Conservation (phyloP, 1,140 invertebrate genomes). For the Drosophila hydei region DNA sequence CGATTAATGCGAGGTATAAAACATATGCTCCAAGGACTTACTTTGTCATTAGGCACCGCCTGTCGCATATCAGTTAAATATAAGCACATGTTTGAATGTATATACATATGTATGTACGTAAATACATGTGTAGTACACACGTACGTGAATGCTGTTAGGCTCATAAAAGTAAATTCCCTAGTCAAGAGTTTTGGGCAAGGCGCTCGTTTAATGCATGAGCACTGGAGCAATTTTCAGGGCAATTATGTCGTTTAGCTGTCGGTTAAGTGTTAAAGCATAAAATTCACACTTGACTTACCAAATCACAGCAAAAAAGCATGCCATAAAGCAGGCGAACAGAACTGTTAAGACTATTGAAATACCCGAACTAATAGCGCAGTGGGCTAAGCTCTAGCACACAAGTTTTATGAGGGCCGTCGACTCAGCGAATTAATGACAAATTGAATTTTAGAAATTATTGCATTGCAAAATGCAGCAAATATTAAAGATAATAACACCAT, state of each 20-base stretch:
- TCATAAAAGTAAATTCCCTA: slow-evolving; percentile 33
- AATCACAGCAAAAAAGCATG: slow-evolving; percentile 33
- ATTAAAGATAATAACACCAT: too few species aligned
- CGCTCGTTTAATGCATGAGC: slow-evolving; percentile 37
- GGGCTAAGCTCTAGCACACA: too few species aligned
- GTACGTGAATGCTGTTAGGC: neutral
- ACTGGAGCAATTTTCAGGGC: slow-evolving; percentile 43
- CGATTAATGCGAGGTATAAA: slow-evolving; percentile 6
- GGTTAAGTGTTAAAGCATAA: slow-evolving; percentile 50
- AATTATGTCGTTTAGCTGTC: slow-evolving; percentile 54
- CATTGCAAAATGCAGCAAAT: too few species aligned
- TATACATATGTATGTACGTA: neutral
- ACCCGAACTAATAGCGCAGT: slow-evolving; percentile 17
- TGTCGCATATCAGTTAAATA: slow-evolving; percentile 27
- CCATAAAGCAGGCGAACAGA: slow-evolving; percentile 18
- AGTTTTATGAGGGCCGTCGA: too few species aligned
- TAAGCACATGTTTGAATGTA: neutral
- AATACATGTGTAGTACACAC: neutral
- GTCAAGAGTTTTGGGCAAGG: neutral
- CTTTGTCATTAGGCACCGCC: slow-evolving; percentile 9
- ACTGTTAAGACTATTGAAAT: slow-evolving; percentile 4
- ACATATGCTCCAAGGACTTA: slow-evolving; percentile 21
- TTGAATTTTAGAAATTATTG: too few species aligned
- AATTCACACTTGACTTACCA: slow-evolving; percentile 42
- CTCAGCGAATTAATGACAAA: too few species aligned